Evolutionary conservation across 2,797 vertebrate species (phyloP).

Genomic region (Sternarchorhynchus goeldii): DNA sequence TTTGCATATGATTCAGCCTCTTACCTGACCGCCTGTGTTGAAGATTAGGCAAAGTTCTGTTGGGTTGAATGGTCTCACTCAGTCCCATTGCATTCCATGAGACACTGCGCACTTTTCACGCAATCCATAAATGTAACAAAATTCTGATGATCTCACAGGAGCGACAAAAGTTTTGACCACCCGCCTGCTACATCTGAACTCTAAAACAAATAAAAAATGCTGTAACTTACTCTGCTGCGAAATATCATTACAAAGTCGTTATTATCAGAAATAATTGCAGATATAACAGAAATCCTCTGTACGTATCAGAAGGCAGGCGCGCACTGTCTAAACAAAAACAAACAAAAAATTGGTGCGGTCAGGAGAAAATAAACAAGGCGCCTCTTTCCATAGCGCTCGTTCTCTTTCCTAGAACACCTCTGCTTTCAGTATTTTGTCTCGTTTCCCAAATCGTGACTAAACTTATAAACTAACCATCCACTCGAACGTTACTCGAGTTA

Average conservation of each 20-base stretch:
- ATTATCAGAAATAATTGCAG: background rate
- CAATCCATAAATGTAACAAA: conserved; percentile 28
- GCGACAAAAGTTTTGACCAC: background rate
- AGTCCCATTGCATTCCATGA: conserved; percentile 50
- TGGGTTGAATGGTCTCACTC: conserved; percentile 40
- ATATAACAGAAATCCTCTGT: background rate
- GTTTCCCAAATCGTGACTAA: background rate
- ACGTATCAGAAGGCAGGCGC: conserved; percentile 20
- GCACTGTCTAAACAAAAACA: conserved; percentile 4
- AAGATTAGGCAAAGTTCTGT: conserved; percentile 33
- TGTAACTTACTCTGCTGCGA: background rate
- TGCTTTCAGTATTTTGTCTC: background rate
- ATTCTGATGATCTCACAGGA: background rate
- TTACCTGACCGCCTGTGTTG: conserved; percentile 63
- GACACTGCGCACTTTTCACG: conserved; percentile 1
- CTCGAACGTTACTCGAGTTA: background rate
- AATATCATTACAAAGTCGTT: background rate
- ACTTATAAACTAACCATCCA: background rate
- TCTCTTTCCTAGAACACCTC: background rate
- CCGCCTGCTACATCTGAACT: conserved; percentile 7
- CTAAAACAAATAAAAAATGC: background rate
- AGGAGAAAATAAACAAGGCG: conserved; percentile 46
- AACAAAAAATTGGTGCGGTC: conserved; percentile 33
- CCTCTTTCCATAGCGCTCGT: conserved; percentile 10
- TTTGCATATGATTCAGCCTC: conserved; percentile 40